Evolutionary conservation across 64 coral and sea anemone species (phyloP).

Genomic region (Trachythela sp.): DNA sequence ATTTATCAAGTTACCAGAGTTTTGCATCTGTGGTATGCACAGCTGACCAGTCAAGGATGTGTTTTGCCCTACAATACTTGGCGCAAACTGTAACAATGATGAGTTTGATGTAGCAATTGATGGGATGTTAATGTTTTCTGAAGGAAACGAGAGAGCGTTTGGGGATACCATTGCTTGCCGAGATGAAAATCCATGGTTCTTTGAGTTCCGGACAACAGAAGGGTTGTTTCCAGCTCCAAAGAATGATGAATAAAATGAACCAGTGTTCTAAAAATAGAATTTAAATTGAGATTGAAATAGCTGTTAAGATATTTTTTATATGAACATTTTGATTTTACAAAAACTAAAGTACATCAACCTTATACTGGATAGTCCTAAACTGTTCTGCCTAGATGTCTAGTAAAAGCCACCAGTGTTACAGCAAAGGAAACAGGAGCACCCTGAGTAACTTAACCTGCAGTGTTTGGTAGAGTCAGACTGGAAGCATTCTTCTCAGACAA

Average conservation of each 20-base stretch:
- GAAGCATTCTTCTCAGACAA: too few relatives aligned
- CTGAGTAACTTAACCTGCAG: too few relatives aligned
- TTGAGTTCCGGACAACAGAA: not conserved
- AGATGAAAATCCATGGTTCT: not conserved
- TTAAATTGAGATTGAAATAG: too few relatives aligned
- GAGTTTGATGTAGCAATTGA: not conserved
- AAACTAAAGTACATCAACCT: too few relatives aligned
- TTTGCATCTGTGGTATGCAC: not conserved
- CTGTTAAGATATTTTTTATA: too few relatives aligned
- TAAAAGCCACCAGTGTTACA: too few relatives aligned
- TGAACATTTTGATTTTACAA: too few relatives aligned
- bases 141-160: not conserved
- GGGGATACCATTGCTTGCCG: not conserved
- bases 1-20: not conserved
- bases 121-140: not conserved
- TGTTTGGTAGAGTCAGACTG: too few relatives aligned
- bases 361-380: too few relatives aligned
- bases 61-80: not conserved
- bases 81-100: not conserved
- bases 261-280: not conserved
- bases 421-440: too few relatives aligned
- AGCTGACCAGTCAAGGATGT: not conserved
- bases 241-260: not conserved
- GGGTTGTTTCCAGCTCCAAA: not conserved
- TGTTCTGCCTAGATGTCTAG: too few relatives aligned